Base-by-base conservation (phyloP, 2,113 vertebrate genomes). In the Agapornis roseicollis region DNA sequence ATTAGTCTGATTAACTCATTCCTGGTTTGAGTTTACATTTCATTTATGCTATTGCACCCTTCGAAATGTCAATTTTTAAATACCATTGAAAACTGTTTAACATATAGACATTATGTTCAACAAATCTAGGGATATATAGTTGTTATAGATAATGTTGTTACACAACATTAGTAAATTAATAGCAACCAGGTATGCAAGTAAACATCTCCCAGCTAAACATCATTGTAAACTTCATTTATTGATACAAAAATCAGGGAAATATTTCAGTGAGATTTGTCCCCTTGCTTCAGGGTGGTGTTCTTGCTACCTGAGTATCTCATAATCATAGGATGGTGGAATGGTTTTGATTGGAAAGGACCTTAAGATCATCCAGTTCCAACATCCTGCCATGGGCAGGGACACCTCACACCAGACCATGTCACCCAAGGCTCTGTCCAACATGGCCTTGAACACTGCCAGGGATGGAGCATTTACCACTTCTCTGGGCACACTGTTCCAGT, bases 1-100 rank as follows among this genome's bases (percentile, higher is more conserved):
- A 97, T 97, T 97, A 97, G 95, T 96, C 96, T 97, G 97, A 97
- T 97, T 96, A 97, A 97, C 95, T 97, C 96, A 95, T 97, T 96
- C 95, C 93, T 97, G 93, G 82, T 97, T 96, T 96, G 86, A 96
- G 96, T 97, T 97, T 97, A 97, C 96, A 96, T 97, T 97, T 97
- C 96, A 97, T 97, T 97, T 97, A 97, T 95, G 95, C 97, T 80
- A 97, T 96, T 97, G 96, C 96, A 96, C 94, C 96, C 96, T 90
- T 94, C 52, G 91, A 97, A 97, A 97, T 95, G 91, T 95, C 95
- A 91, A 83, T 97, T 97, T 97, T 96, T 95, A 97, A 97, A 96
- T 96, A 90, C 94, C 86, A 96, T 49, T 76, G 89, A 97, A 97
- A 97, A 95, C 96, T 96, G 72, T 96, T 97, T 96, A 95, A 97